A percentile compares a stretch with the other conserved stretches of the same genome.
Evolutionary conservation across 2,113 vertebrate species (phyloP).

Genomic region (Labeo catla): DNA sequence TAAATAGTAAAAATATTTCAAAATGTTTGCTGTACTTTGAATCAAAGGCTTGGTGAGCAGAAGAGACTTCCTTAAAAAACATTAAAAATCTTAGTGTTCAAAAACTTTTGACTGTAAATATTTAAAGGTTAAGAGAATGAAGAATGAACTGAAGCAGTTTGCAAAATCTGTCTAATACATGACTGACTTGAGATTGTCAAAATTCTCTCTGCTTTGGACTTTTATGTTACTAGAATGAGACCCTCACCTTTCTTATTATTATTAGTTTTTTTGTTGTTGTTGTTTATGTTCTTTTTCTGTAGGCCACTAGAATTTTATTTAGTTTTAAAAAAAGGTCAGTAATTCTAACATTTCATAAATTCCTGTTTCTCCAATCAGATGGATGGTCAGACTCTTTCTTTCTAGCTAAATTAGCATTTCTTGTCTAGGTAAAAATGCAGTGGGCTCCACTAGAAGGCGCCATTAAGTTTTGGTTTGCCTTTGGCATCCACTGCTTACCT

Average conservation of each 20-base stretch:
- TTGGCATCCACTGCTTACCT: background rate
- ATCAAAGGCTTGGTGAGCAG: too few species aligned
- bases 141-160: too few species aligned
- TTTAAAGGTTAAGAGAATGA: background rate
- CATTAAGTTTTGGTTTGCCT: background rate
- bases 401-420: background rate
- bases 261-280: too few species aligned
- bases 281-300: too few species aligned
- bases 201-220: background rate
- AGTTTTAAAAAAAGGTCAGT: background rate
- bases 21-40: too few species aligned
- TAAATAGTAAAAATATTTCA: too few species aligned
- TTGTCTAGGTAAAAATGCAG: background rate
- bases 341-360: background rate
- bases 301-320: too few species aligned
- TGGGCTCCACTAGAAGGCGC: constrained; percentile 1
- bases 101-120: background rate
- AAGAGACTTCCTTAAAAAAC: too few species aligned
- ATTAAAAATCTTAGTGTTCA: too few species aligned
- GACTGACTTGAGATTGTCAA: background rate
- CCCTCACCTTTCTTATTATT: too few species aligned
- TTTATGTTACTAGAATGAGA: background rate
- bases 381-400: background rate
- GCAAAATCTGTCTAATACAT: too few species aligned
- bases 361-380: background rate